Evolutionary conservation across 92 coral and sea anemone species (phyloP).

Genomic region (Pocillopora grandis): DNA sequence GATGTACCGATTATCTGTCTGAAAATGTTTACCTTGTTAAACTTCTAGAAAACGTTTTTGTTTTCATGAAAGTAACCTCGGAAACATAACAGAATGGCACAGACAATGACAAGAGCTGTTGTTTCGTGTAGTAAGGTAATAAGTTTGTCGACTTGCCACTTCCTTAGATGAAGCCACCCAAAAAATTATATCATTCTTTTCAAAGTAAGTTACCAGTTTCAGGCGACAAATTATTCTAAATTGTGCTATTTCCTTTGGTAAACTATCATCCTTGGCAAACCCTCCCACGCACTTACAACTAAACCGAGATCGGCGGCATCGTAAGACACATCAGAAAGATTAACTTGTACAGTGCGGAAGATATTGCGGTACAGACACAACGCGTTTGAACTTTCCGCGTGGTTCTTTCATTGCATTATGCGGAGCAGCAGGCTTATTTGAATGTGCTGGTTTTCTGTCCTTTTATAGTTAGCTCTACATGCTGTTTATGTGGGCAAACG

Average conservation of each 20-base stretch:
- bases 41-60: neutral
- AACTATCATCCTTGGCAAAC: constrained; percentile 10
- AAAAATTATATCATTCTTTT: neutral
- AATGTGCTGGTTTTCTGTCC: constrained; percentile 12
- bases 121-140: neutral
- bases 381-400: constrained; percentile 24
- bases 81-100: neutral
- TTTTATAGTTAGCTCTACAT: constrained; percentile 1
- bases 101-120: neutral
- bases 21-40: neutral
- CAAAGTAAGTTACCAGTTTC: neutral
- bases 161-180: constrained; percentile 18
- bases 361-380: constrained; percentile 5
- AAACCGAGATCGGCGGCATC: constrained; percentile 11
- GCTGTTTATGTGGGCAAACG: constrained; percentile 39
- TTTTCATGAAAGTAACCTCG: neutral
- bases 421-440: constrained; percentile 1
- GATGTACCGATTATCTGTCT: neutral
- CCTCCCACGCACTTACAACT: constrained; percentile 14
- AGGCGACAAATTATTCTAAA: constrained; percentile 4
- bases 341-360: constrained; percentile 8
- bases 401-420: constrained; percentile 24
- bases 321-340: constrained; percentile 10
- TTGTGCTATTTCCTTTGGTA: constrained; percentile 37
- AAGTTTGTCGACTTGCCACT: neutral